These are phyloP conservation scores for Notarius lentiginosus DNA, from an alignment of 2,113 vertebrate genomes.

Conservation along the genomic window DNA sequence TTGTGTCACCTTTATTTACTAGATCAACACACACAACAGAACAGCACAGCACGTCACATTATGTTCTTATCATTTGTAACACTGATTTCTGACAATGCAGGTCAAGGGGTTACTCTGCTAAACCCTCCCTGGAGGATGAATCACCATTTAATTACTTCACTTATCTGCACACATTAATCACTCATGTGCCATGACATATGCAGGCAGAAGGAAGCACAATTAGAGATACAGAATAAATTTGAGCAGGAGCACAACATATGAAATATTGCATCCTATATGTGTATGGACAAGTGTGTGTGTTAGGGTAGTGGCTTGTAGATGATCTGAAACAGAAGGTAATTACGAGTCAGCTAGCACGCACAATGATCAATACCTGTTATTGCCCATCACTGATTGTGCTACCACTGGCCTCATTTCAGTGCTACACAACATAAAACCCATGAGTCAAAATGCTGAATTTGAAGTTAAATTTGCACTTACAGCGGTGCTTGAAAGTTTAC, in stretches of 20 bases:
- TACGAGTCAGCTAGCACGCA: conserved; percentile 19
- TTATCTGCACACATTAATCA: conserved; percentile 32
- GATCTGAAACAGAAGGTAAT: conserved; percentile 38
- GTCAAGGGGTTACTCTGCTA: conserved; percentile 14
- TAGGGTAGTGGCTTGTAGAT: conserved; percentile 10
- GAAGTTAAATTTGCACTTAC: no score
- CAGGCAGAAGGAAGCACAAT: not conserved
- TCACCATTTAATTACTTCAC: conserved; percentile 45
- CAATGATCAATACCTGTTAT: conserved; percentile 39
- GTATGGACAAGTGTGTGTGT: conserved; percentile 15
- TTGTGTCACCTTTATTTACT: not conserved
- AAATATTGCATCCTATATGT: not conserved
- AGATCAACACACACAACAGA: not conserved
- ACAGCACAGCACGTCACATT: conserved; percentile 54
- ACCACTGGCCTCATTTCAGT: conserved; percentile 7
- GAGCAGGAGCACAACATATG: not conserved
- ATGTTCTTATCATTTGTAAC: not conserved
- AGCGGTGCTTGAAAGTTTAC: no score
- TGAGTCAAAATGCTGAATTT: not conserved
- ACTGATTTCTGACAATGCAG: not conserved
- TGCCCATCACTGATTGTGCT: not conserved
- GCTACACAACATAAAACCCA: not conserved
- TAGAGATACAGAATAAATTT: not conserved
- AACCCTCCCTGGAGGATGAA: conserved; percentile 18
- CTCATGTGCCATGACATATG: conserved; percentile 36